phyloP scores from a whole-genome alignment of 2,113 vertebrate species.

The Pachyramphus minor region DNA sequence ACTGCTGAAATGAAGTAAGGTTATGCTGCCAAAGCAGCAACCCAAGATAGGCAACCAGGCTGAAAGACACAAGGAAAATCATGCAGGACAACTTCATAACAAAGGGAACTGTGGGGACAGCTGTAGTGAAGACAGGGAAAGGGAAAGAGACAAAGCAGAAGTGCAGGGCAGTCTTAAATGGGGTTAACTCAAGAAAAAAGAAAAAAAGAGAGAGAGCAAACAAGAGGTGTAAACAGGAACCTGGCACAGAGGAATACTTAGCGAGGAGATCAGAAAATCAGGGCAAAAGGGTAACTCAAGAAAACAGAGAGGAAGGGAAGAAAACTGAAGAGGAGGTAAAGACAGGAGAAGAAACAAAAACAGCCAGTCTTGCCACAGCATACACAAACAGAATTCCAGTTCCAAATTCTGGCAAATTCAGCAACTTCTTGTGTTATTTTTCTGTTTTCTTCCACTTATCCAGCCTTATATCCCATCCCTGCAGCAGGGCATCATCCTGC shows the following conservation, averaged over 20 bases:
- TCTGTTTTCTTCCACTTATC: neutral
- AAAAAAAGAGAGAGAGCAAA: neutral
- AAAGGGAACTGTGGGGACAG: neutral
- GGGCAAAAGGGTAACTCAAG: neutral
- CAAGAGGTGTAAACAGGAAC: neutral
- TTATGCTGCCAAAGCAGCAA: neutral
- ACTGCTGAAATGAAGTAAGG: neutral
- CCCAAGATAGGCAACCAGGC: neutral
- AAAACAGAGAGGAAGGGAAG: neutral
- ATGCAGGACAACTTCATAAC: fast-evolving
- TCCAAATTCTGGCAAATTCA: neutral
- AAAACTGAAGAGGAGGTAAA: neutral
- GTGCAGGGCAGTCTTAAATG: neutral
- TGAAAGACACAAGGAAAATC: neutral
- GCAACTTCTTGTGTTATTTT: neutral
- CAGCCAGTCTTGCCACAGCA: neutral
- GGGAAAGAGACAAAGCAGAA: neutral
- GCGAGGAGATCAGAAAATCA: neutral
- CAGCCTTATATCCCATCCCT: neutral
- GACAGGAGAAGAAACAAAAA: neutral
- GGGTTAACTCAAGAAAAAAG: neutral
- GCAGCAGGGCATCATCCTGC: neutral
- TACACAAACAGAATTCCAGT: neutral
- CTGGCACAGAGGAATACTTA: neutral
- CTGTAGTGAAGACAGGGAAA: neutral